Evolutionary conservation across 2,113 vertebrate genomes (phyloP).

Genomic region (Oncorhynchus masou): DNA sequence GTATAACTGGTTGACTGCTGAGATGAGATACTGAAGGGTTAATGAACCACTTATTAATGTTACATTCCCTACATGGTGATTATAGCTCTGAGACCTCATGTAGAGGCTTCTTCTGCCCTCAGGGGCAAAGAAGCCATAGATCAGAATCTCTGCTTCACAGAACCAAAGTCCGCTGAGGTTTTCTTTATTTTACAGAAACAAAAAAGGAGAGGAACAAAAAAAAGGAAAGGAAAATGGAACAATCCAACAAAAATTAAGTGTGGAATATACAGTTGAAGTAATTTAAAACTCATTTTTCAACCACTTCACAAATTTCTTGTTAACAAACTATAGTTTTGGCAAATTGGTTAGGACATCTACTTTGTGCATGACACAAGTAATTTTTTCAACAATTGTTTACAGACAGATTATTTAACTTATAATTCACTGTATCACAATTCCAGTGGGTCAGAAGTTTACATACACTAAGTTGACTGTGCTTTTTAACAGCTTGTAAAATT

Average conservation of each 20-base stretch:
- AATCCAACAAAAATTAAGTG: slow-evolving; percentile 15
- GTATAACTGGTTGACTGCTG: not conserved
- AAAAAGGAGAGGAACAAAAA: not conserved
- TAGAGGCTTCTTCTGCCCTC: slow-evolving; percentile 12
- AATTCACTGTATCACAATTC: no score
- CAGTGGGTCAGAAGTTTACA: no score
- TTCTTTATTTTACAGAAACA: slow-evolving; percentile 17
- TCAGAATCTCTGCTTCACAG: slow-evolving; percentile 45
- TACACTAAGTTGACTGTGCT: no score
- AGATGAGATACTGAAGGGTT: slow-evolving; percentile 14
- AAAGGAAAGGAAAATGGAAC: slow-evolving; percentile 13
- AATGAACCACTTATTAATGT: slow-evolving; percentile 22
- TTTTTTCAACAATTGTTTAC: no score
- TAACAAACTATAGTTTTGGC: no score
- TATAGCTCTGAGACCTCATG: slow-evolving; percentile 21
- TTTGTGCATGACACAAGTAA: no score
- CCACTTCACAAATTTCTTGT: no score
- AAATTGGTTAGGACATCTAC: no score
- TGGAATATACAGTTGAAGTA: slow-evolving; percentile 2
- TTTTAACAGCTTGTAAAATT: no score
- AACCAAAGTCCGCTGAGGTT: slow-evolving; percentile 29
- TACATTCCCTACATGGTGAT: slow-evolving; percentile 26
- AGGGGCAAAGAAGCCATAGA: slow-evolving; percentile 31
- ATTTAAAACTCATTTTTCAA: no score
- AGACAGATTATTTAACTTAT: no score